Evolutionary conservation across 2,888 invertebrate genomes (phyloP).

Genomic region (Phortica okadai): DNA sequence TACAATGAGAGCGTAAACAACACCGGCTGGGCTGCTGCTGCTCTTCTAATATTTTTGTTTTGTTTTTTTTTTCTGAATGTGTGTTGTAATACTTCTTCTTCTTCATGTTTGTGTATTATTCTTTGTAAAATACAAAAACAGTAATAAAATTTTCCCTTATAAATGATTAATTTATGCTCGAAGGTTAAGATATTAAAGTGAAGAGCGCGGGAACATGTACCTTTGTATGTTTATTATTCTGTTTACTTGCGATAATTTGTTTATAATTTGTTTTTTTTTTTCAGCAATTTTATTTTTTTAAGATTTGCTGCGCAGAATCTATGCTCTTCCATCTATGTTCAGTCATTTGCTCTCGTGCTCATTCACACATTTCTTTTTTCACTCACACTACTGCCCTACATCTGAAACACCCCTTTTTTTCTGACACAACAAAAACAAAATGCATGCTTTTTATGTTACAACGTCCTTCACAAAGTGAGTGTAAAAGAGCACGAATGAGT

Average conservation of each 20-base stretch:
- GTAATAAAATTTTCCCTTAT: constrained; percentile 9
- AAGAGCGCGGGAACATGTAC: neutral
- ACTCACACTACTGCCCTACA: neutral
- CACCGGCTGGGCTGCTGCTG: neutral
- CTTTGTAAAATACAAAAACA: neutral
- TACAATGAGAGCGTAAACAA: neutral
- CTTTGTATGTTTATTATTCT: neutral
- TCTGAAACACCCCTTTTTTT: neutral
- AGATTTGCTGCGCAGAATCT: neutral
- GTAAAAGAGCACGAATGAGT: neutral
- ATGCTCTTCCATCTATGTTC: neutral
- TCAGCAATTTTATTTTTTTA: neutral
- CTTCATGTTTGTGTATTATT: neutral
- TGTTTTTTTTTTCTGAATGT: neutral
- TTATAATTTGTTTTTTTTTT: neutral
- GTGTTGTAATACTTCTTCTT: constrained; percentile 14
- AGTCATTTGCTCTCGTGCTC: neutral
- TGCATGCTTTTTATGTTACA: neutral
- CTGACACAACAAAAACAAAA: neutral
- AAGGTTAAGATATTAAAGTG: neutral
- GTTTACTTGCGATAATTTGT: neutral
- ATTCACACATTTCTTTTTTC: neutral
- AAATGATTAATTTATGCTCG: neutral
- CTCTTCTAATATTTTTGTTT: neutral
- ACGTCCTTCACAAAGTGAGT: neutral